Evolutionary conservation across 2,888 invertebrate species (phyloP), one percentile per base, ranked within the genome.

Genomic region (Rhyacophila evoluta): DNA sequence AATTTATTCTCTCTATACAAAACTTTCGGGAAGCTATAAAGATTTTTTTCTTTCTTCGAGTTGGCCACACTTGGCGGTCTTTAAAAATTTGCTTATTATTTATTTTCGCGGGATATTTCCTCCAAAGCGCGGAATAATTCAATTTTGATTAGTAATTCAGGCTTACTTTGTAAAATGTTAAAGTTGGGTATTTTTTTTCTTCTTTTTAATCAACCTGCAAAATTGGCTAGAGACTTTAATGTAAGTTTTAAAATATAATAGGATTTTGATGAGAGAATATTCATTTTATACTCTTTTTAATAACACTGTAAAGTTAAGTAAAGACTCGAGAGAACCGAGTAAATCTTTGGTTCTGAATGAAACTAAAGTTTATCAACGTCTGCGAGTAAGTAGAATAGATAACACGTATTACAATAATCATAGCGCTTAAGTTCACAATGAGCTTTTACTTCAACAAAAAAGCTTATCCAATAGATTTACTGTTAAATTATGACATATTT

Each of bases 1-100:
- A 55, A 55, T 55, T 55, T 55, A 55, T 55, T 55, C 55, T 10
- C 55, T 55, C 55, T 55, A 55, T 55, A 55, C 55, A 55, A 55
- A 55, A 55, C 15, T 55, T 33, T 55, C 10, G 55, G 55, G 19
- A 55, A 55, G 55, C 55, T 55, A 25, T 55, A 25, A 55, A 55
- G 55, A 25, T 55, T 55, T 55, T 39, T 55, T 55, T 55, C 15
- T 55, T 55, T 55, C 55, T 55, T 55, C 19, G 55, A 25, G 55
- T 55, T 55, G 55, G 19, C 55, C 55, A 55, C 55, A 55, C 55
- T 55, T 25, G 55, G 55, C 55, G 55, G 55, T 55, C 55, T 25
- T 55, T 55, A 55, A 55, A 55, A 55, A 55, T 10, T 55, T 55
- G 55, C 55, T 55, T 55, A 55, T 55, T 55, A 55, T 55, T 55